Evolutionary conservation across 2,797 vertebrate species (phyloP), one percentile per base, ranked within the genome.

Genomic region (Tauraco hartlaubi): DNA sequence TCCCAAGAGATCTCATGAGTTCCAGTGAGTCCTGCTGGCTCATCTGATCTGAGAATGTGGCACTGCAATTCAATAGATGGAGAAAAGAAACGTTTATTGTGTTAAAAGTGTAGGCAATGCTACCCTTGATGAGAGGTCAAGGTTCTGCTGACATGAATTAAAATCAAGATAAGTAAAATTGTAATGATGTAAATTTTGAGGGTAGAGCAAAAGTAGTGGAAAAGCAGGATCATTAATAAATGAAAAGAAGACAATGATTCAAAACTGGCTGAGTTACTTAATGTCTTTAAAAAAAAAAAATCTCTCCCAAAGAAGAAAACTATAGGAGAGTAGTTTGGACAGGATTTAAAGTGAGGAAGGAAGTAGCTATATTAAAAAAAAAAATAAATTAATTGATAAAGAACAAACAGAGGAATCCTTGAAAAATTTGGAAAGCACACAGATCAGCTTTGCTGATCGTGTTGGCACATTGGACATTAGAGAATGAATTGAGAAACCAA

Each of bases 291-390:
- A 58, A 84, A 59, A 81, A 49, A 35, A 63, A 18, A 21, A 12
- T 11, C 11, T 46, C 8, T 48, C 17, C 21, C 75, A 64, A 89
- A 67, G 51, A 76, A 88, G 14, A 85, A 88, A 37, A 58, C 25
- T 67, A 0, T 28, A 61, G 29, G 56, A 88, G 15, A 74, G n/a
- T 28, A 35, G 12, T 78, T 88, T 92, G 85, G 79, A 68, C 62
- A 56, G 75, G 44, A 74, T 73, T 83, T 88, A 25, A 63, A 61
- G 29, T 14, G 21, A 95, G 94, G 86, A 94, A 91, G 81, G 84
- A 96, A 95, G 33, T 87, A 17, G 19, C 39, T 59, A 43, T 81
- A 39, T 41, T 13, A 13, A 18, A 18, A 54, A 25, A 48, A 6
- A 23, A 43, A 63, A 85, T 41, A 76, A 52, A 31, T 3, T 10